Conservation (phyloP, 2,113 vertebrate genomes). For the Ailuropoda melanoleuca region DNA sequence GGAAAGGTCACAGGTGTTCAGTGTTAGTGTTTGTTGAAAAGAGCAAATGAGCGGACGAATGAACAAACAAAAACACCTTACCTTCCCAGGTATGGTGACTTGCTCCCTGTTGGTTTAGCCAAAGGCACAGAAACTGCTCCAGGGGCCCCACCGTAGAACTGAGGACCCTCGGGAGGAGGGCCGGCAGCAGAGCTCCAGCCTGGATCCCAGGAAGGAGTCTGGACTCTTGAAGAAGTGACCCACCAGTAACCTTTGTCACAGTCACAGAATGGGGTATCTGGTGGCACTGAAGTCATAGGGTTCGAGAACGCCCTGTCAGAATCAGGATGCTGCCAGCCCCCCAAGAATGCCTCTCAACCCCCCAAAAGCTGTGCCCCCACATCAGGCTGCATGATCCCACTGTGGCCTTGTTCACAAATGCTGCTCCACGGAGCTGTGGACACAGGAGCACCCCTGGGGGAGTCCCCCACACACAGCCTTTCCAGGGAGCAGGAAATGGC, state of each 20-base stretch:
- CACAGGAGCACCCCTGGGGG: not conserved
- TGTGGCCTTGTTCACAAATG: not conserved
- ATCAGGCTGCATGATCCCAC: not conserved
- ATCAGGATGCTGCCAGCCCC: fast-evolving
- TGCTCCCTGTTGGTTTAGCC: not conserved
- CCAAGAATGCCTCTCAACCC: not conserved
- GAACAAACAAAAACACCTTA: not conserved
- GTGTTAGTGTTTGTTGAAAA: not conserved
- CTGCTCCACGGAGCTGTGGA: not conserved
- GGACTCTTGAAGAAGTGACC: not conserved
- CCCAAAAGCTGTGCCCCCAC: not conserved
- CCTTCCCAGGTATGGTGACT: not conserved
- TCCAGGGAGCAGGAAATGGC: not conserved
- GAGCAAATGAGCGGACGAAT: not conserved
- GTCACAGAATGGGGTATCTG: not conserved
- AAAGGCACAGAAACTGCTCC: too few species aligned
- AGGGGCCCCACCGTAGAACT: not conserved
- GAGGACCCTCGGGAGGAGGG: not conserved
- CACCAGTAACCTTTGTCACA: not conserved
- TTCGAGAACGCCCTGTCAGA: not conserved
- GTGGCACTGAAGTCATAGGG: not conserved
- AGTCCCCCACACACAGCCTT: too few species aligned
- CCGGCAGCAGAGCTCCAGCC: too few species aligned
- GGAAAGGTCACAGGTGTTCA: not conserved
- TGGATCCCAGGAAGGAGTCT: not conserved